These are phyloP conservation scores for Agrilus planipennis DNA, from an alignment of 1,140 invertebrate species.

Conservation along the genomic window DNA sequence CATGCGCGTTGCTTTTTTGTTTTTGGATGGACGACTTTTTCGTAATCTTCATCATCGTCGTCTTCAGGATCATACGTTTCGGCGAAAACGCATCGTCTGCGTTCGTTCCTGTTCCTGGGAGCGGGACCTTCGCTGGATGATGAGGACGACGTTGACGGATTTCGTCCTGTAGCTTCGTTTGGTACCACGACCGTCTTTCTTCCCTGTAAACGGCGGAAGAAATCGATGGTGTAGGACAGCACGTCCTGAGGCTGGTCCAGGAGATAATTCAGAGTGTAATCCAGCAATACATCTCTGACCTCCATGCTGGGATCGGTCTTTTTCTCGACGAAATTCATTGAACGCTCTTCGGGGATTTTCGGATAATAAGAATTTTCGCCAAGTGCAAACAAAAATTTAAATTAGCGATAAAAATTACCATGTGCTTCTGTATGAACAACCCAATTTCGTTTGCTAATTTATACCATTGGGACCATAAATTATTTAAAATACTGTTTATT, in stretches of 20 bases:
- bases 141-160: constrained; percentile 37
- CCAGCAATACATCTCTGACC: constrained; percentile 82
- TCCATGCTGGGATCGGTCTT: no score
- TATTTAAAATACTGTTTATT: no score
- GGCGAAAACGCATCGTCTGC: constrained; percentile 81
- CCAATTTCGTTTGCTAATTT: no score
- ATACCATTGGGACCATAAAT: no score
- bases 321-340: no score
- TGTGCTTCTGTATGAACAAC: no score
- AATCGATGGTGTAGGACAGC: constrained; percentile 82
- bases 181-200: constrained; percentile 46
- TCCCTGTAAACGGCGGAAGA: constrained; percentile 72
- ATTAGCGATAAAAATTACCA: no score
- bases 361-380: no score
- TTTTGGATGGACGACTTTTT: constrained; percentile 75
- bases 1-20: constrained; percentile 84
- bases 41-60: constrained; percentile 64
- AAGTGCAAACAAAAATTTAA: no score
- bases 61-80: constrained; percentile 94
- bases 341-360: no score
- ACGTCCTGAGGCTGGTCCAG: constrained; percentile 86
- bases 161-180: constrained; percentile 39
- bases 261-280: constrained; percentile 91
- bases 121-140: no score
- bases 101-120: constrained; percentile 40